Base-by-base conservation (phyloP, 2,888 invertebrate genomes). In the Protodeltote pygarga region DNA sequence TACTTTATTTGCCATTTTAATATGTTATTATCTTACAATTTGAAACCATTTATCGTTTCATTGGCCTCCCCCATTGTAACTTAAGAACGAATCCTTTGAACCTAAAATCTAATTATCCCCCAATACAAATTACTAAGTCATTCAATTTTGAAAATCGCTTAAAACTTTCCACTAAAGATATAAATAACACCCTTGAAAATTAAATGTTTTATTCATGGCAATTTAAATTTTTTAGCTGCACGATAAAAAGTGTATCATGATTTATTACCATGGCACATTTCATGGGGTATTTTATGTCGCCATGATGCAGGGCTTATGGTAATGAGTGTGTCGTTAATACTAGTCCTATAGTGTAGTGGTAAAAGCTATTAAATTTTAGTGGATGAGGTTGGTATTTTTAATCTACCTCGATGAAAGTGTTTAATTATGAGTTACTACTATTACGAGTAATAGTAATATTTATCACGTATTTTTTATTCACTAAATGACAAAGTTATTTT, bases 141-240 rank as follows among this genome's bases (percentile, higher is more conserved):
- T 59, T 65, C 63, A 65, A 65, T 67, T 65, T 47, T 15, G 40
- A 49, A 64, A 62, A 69, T 59, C 71, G 62, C 53, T 68, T 67
- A 64, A 44, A 71, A 73, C 64, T 70, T 65, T 63, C 41, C 44
- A 47, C 65, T 59, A 58, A 53, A 64, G 55, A 64, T 45, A 37
- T 60, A n/a, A n/a, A n/a, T n/a, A 51, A 63, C 64, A 51, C 58
- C 65, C 73, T 69, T 72, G 71, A 74, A 82, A 85, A 88, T 88
- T 73, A 85, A 87, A 88, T 88, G 84, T 86, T 79, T 88, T 87
- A 88, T 88, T 86, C 88, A 88, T 87, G 38, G 75, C 50, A 67
- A 73, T 74, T 86, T 75, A 81, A 82, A 78, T 69, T 24, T 81
- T 83, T 82, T 75, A 77, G 76, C 77, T 64, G 59, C 48, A 65